Conservation (phyloP, 2,797 vertebrate genomes). For the Leptatherina wallacei region DNA sequence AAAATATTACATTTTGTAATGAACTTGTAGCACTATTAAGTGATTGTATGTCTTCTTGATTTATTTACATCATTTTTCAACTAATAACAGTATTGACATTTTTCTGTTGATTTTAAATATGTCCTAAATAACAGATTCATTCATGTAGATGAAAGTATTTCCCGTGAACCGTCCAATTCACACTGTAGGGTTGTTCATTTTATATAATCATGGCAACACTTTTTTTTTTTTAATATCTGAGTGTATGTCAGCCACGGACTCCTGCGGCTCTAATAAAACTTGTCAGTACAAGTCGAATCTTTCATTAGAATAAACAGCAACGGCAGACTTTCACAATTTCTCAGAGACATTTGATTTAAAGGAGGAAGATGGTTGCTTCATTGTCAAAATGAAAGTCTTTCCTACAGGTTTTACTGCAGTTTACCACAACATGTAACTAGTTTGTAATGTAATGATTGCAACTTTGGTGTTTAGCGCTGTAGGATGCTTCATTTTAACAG, state of each 20-base stretch:
- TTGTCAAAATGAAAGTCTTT: not conserved
- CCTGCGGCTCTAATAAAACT: constrained; percentile 5
- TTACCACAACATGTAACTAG: not conserved
- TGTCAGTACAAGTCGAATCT: constrained; percentile 16
- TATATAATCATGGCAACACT: no score
- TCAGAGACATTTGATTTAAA: not conserved
- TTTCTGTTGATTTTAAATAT: no score
- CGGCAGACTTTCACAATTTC: not conserved
- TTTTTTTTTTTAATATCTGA: not conserved
- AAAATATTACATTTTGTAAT: no score
- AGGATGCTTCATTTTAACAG: not conserved
- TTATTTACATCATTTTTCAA: no score
- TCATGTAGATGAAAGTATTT: no score
- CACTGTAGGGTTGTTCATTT: not conserved
- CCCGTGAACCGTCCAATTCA: no score
- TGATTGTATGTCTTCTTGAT: no score
- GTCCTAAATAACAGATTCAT: no score
- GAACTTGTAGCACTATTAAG: no score
- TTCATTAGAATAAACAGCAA: not conserved
- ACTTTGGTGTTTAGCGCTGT: no score
- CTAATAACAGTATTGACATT: no score
- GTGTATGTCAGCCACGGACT: not conserved
- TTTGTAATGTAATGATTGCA: not conserved
- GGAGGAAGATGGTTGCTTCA: not conserved
- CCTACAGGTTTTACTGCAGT: not conserved